Percentiles rank a stretch among this genome's conserved stretches.
Evolutionary conservation across 1,140 invertebrate genomes (phyloP).

Genomic region (Drosophila ohnishii): DNA sequence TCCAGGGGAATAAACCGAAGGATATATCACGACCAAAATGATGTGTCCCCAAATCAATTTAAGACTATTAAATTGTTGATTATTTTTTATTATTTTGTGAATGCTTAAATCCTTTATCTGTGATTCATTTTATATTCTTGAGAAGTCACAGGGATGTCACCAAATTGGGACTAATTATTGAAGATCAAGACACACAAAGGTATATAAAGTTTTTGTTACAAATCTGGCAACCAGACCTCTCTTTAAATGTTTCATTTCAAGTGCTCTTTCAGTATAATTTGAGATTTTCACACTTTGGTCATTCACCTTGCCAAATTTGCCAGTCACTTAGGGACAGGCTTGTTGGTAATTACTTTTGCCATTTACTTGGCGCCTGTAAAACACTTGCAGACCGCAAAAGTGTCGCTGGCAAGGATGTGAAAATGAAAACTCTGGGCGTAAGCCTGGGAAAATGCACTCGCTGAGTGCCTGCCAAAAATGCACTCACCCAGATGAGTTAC

Average conservation of each 20-base stretch:
- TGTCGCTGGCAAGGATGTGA: conserved; percentile 35
- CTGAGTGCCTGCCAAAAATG: conserved; percentile 69
- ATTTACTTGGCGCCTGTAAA: conserved; percentile 70
- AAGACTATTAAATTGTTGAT: background rate
- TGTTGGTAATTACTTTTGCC: conserved; percentile 67
- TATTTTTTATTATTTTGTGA: background rate
- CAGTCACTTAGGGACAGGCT: conserved; percentile 12
- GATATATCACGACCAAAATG: background rate
- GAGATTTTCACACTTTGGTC: conserved; percentile 32
- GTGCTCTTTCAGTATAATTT: background rate
- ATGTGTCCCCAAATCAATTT: background rate
- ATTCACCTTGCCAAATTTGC: conserved; percentile 52
- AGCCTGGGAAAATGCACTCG: conserved; percentile 56
- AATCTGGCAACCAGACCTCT: too few species aligned
- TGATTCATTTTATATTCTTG: too few species aligned
- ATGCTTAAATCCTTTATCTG: too few species aligned
- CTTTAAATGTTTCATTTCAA: too few species aligned
- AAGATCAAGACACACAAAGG: too few species aligned
- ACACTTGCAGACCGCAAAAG: conserved; percentile 64
- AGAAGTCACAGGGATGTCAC: too few species aligned
- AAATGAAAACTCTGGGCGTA: background rate
- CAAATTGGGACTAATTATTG: too few species aligned
- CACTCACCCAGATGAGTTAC: conserved; percentile 71
- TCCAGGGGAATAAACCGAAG: conserved; percentile 5
- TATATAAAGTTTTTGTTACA: too few species aligned